Base-by-base conservation (phyloP, 1,140 invertebrate species). In the Grapholita molesta region DNA sequence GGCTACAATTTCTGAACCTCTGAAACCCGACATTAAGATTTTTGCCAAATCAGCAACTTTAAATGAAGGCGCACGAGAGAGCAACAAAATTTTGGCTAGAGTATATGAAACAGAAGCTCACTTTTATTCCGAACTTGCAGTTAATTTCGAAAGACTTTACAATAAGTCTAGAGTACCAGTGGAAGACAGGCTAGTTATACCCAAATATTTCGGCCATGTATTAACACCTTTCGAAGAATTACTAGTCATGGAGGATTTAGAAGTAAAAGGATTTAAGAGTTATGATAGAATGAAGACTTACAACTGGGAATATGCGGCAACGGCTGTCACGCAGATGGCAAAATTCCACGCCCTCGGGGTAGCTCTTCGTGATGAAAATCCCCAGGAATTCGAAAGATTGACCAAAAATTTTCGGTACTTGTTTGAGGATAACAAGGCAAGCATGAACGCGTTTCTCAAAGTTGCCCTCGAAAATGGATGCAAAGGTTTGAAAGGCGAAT, bases 331-430 rank as follows among this genome's bases (percentile, higher is more conserved):
- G 18, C 64, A 80, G 21, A 18, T 80, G 48, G 74, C 78, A 2
- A 52, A 42, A 67, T 52, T 67, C 38, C 80, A 82, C 28, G 80
- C 78, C 3, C 18, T 82, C n/a, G 77, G 75, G 0, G 69, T 79
- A 9, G 79, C 79, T 0, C 70, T 69, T 5, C 33, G 8, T 8
- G 48, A 71, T 55, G 21, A 69, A 8, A 9, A 67, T 4, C 76
- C 79, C 1, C 38, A 76, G 24, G 69, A 74, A 15, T 76, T 70
- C 57, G 21, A 66, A 11, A 68, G 73, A 21, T 9, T 68, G 11
- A 23, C 30, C 7, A 6, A n/a, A n/a, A n/a, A n/a, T n/a, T n/a
- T n/a, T n/a, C n/a, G n/a, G n/a, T n/a, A n/a, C n/a, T n/a, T n/a
- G n/a, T n/a, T n/a, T n/a, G n/a, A n/a, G n/a, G 0, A 12, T 0